Evolutionary conservation across 2,888 invertebrate genomes (phyloP), one percentile per base, ranked within the genome.

Genomic region (Selenia dentaria): DNA sequence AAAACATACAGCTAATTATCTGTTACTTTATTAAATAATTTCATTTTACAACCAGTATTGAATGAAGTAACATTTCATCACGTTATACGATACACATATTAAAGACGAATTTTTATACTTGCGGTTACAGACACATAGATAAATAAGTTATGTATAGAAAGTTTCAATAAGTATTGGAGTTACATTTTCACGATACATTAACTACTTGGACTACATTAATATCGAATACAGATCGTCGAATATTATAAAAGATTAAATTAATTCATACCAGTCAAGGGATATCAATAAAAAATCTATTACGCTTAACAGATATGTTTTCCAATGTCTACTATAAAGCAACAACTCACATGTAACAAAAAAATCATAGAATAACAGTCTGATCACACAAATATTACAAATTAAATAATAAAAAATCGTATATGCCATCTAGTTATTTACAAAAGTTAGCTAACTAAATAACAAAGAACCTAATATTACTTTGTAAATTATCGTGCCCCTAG

Each of bases 401-500:
- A 89, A 89, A 89, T 87, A 82, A 82, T 81, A 84, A 84, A 83
- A 83, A 64, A 59, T 56, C 52, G 50, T 57, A 84, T 83, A 83
- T 81, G 84, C 75, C 74, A 78, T 87, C 85, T 88, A 89, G 79
- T 84, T 90, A 90, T 90, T 85, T 90, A 90, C 89, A 90, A 79
- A 79, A 78, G 88, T 90, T 89, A 89, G 80, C 85, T 88, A 89
- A 90, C 89, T 90, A 90, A 89, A 89, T 89, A 90, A 90, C 90
- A 90, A 88, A 81, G 79, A 83, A 79, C 82, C 74, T 87, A 85
- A 82, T 62, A 74, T 83, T 86, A 86, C 73, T 84, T 83, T 80
- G 79, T 83, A 81, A 74, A 74, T 73, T 47, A 51, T 43, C 47
- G 52, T 73, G 81, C 75, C 76, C 64, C 70, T 74, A 74, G 74